Base-by-base conservation (phyloP, 2,797 vertebrate species). In the Cynopterus sphinx region DNA sequence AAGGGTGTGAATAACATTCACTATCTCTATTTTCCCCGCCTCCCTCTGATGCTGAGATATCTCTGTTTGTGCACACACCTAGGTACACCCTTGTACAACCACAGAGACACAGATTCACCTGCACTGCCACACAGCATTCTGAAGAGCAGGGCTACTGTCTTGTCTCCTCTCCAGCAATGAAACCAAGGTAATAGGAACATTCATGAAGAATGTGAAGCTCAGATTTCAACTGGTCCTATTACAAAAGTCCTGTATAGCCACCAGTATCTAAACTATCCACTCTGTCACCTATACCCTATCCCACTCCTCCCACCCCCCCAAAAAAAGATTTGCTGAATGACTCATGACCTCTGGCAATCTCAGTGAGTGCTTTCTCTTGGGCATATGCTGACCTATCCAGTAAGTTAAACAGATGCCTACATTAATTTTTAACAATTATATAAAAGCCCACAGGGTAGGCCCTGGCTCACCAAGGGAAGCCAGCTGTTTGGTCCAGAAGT, bases 401-500 rank as follows among this genome's bases (percentile, higher is more conserved):
- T 71, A 79, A 96, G 33, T 49, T 53, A 61, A 77, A 55, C 73
- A 96, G 61, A 85, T n/a, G 85, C 2, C 91, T 78, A 33, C 28
- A 86, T 67, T 83, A 70, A 49, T 71, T 92, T 59, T 89, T 90
- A 63, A 67, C 41, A 75, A 59, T 79, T 85, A 93, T 33, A 43
- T 61, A 51, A 82, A 94, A 85, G 68, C 71, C 91, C 51, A 82
- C 13, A 71, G 36, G 39, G 26, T 55, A 13, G 82, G 71, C 51
- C 70, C 57, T 90, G 26, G 57, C 98, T 39, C 98, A 99, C 99
- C 99, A 95, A 99, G 98, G 96, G 97, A 99, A 88, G 99, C 99
- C 94, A 99, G 98, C 94, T 99, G 99, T 97, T 99, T 99, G 24
- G 99, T 99, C 99, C 99, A 99, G 97, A 99, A 99, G 97, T 99